Base-by-base conservation (phyloP, 2,113 vertebrate species). In the Phylloscopus trochiloides region DNA sequence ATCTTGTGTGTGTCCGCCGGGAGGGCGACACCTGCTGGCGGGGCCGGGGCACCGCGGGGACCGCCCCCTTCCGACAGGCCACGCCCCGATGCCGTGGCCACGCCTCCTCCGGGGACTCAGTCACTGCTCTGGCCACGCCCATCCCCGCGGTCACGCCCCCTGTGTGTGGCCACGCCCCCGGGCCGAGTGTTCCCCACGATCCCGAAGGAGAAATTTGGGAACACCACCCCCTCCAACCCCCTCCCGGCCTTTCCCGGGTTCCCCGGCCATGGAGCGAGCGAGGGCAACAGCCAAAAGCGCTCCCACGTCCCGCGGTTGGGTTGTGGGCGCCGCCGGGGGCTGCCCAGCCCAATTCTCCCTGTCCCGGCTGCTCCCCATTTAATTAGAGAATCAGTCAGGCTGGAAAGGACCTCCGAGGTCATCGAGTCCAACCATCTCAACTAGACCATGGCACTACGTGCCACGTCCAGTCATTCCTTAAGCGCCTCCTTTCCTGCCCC, bases 1-100 rank as follows among this genome's bases (percentile, higher is more conserved):
- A 98, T 98, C 91, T 97, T 97, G 91, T 74, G 91, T 75, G 93
- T 38, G 93, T 75, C 89, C 21, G 25, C 29, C 10, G 50, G 26
- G 26, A 54, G 22, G 80, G 59, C 84, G 54, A 48, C 70, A 20
- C 62, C 76, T 83, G 54, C n/a, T 21, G 77, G 82, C 25, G 45
- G 67, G 61, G 48, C 20, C 32, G 48, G 14, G 7, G 14, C 28
- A 2, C 17, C 4, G 26, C 15, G 31, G 31, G 51, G 6, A 50
- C 78, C 54, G 36, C 45, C 66, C 45, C 25, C 26, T 61, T 5
- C 4, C 3, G 0, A 0, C 0, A 13, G 38, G 6, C 43, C 47
- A 24, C 84, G 67, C 84, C 92, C 18, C 28, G 3, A 6, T 2
- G 2, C 3, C 0, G 4, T 62, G 7, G 2, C 13, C 73, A 20